A percentile compares a stretch with the other conserved stretches of the same genome.
These are phyloP conservation scores for Toxotes chatareus DNA, from an alignment of 2,113 vertebrate species.

Conservation along the genomic window DNA sequence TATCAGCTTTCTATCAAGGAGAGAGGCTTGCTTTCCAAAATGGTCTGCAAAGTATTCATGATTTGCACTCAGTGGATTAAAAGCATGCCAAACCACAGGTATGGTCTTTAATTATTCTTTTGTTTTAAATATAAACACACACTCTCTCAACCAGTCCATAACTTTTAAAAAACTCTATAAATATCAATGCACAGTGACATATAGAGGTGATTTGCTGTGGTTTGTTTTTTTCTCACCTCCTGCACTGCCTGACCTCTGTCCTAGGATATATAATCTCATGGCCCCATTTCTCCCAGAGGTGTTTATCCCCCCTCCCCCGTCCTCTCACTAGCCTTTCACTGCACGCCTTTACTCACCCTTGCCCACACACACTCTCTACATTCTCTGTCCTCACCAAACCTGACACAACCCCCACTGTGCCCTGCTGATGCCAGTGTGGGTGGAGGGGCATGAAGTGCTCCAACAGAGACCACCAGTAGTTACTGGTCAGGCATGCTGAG, in stretches of 20 bases:
- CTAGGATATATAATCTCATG: constrained; percentile 82
- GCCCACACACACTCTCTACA: constrained; percentile 33
- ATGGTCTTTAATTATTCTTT: constrained; percentile 32
- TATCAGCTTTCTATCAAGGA: neutral
- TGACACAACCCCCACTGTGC: constrained; percentile 18
- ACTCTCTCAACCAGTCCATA: constrained; percentile 48
- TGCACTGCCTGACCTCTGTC: constrained; percentile 64
- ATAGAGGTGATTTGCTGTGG: constrained; percentile 60
- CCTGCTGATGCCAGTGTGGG: constrained; percentile 26
- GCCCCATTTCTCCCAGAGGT: constrained; percentile 75
- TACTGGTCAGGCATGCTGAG: constrained; percentile 37
- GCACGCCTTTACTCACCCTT: constrained; percentile 55
- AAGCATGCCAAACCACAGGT: constrained; percentile 22
- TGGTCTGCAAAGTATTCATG: neutral
- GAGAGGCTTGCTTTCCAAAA: constrained; percentile 2
- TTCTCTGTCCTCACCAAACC: constrained; percentile 32
- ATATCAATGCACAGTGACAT: constrained; percentile 57
- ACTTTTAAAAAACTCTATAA: constrained; percentile 64
- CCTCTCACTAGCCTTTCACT: constrained; percentile 70
- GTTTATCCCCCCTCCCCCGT: constrained; percentile 78
- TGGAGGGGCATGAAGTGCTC: constrained; percentile 13
- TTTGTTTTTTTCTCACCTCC: constrained; percentile 70
- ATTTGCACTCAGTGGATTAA: constrained; percentile 9
- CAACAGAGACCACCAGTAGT: constrained; percentile 44
- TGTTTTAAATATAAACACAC: constrained; percentile 47